These are phyloP conservation scores for Zygothrica quintamaculata DNA, from an alignment of 2,888 invertebrate species.

Conservation along the genomic window DNA sequence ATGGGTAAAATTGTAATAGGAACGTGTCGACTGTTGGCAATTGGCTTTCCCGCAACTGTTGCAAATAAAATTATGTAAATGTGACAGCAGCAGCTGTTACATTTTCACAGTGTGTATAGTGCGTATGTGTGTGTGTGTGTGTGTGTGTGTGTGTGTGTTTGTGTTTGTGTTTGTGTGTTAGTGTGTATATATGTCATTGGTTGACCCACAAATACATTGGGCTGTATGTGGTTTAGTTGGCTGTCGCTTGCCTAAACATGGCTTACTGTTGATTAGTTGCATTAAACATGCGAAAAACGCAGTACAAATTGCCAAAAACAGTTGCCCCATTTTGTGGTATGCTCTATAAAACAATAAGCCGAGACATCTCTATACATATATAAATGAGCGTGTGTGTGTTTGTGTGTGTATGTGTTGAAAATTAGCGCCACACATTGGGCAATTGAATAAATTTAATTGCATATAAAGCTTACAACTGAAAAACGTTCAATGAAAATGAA, in stretches of 20 bases:
- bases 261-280: slow-evolving; percentile 77
- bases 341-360: slow-evolving; percentile 50
- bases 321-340: slow-evolving; percentile 41
- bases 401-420: slow-evolving; percentile 29
- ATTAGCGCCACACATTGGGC: slow-evolving; percentile 64
- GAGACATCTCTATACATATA: background rate
- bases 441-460: slow-evolving; percentile 78
- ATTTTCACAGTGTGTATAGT: slow-evolving; percentile 6
- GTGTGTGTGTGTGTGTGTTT: slow-evolving; percentile 24
- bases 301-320: slow-evolving; percentile 42
- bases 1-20: slow-evolving; percentile 8
- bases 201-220: slow-evolving; percentile 69
- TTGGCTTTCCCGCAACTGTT: slow-evolving; percentile 59
- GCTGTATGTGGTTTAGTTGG: slow-evolving; percentile 36
- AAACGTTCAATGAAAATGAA: slow-evolving; percentile 25
- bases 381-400: slow-evolving; percentile 15
- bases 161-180: slow-evolving; percentile 11
- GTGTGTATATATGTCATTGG: slow-evolving; percentile 32
- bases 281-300: slow-evolving; percentile 73
- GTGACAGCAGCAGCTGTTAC: slow-evolving; percentile 60
- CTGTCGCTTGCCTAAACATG: slow-evolving; percentile 60
- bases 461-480: slow-evolving; percentile 57
- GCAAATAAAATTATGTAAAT: slow-evolving; percentile 80
- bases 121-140: slow-evolving; percentile 26
- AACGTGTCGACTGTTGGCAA: slow-evolving; percentile 48